These are phyloP conservation scores for Caenorhabditis zanzibari DNA, from an alignment of 2,888 invertebrate genomes.

Conservation along the genomic window DNA sequence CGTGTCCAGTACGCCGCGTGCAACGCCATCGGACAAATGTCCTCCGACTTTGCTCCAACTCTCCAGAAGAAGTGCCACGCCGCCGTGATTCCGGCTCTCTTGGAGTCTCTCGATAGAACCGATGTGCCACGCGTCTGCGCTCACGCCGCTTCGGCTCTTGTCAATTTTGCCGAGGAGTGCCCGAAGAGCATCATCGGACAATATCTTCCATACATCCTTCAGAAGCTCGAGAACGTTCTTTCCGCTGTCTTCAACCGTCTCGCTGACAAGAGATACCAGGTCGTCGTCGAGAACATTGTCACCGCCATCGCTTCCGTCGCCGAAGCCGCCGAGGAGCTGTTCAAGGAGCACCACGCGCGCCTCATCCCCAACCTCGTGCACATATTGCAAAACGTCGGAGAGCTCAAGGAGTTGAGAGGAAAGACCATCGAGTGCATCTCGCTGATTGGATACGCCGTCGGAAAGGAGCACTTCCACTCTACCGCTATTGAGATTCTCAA, in stretches of 20 bases:
- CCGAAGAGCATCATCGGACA: constrained; percentile 91
- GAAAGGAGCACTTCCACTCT: constrained; percentile 88
- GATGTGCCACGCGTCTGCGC: constrained; percentile 95
- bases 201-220: constrained; percentile 94
- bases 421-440: constrained; percentile 99
- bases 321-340: constrained; percentile 97
- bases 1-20: constrained; percentile 97
- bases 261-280: constrained; percentile 94
- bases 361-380: constrained; percentile 94
- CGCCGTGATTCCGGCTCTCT: constrained; percentile 91
- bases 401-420: constrained; percentile 89
- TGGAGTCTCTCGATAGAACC: constrained; percentile 93
- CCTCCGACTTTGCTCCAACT: constrained; percentile 96
- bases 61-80: constrained; percentile 97
- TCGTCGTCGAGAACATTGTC: constrained; percentile 94
- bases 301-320: constrained; percentile 91
- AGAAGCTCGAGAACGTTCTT: constrained; percentile 92
- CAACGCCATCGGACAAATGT: constrained; percentile 99
- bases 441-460: constrained; percentile 90
- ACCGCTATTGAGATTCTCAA: constrained; percentile 92
- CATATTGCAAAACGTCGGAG: constrained; percentile 89
- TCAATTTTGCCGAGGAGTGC: constrained; percentile 99
- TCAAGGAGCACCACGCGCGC: constrained; percentile 94
- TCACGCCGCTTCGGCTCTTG: constrained; percentile 94
- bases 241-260: constrained; percentile 94